phyloP scores from a whole-genome alignment of 2,888 invertebrate species.

The Deilephila porcellus region DNA sequence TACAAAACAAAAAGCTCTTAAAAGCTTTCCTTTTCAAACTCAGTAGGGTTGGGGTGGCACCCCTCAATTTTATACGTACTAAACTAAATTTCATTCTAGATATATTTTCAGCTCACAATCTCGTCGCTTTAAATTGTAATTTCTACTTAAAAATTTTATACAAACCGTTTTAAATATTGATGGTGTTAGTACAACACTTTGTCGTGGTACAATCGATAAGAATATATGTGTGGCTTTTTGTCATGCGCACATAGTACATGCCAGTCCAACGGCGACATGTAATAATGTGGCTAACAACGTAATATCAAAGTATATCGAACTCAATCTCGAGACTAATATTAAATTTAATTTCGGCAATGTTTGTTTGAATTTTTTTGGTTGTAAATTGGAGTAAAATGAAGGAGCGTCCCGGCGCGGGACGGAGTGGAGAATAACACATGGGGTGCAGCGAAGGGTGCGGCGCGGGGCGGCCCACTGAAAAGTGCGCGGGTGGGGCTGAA shows the following conservation, averaged over 20 bases:
- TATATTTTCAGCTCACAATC: slow-evolving; percentile 52
- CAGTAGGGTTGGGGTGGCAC: slow-evolving; percentile 77
- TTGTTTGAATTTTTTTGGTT: slow-evolving; percentile 82
- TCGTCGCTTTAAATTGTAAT: slow-evolving; percentile 29
- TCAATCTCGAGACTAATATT: slow-evolving; percentile 53
- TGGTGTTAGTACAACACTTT: neutral
- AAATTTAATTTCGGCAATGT: slow-evolving; percentile 75
- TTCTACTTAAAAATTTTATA: neutral
- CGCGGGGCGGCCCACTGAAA: slow-evolving; percentile 81
- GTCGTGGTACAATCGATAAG: neutral
- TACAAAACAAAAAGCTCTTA: slow-evolving; percentile 83
- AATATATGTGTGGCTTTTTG: slow-evolving; percentile 2
- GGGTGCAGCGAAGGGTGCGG: slow-evolving; percentile 80
- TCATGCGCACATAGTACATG: slow-evolving; percentile 9
- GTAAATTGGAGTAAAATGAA: slow-evolving; percentile 85
- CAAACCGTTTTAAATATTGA: neutral
- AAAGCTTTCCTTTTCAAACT: slow-evolving; percentile 81
- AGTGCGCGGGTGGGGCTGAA: slow-evolving; percentile 85
- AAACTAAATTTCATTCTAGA: slow-evolving; percentile 72
- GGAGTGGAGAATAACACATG: slow-evolving; percentile 76
- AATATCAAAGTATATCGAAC: slow-evolving; percentile 33
- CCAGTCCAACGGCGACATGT: neutral
- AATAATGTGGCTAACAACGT: neutral
- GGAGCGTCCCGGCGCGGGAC: slow-evolving; percentile 82
- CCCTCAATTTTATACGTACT: slow-evolving; percentile 74